Evolutionary conservation across 2,113 vertebrate species (phyloP), one percentile per base, ranked within the genome.

Genomic region (Gallinago paraguaiae): DNA sequence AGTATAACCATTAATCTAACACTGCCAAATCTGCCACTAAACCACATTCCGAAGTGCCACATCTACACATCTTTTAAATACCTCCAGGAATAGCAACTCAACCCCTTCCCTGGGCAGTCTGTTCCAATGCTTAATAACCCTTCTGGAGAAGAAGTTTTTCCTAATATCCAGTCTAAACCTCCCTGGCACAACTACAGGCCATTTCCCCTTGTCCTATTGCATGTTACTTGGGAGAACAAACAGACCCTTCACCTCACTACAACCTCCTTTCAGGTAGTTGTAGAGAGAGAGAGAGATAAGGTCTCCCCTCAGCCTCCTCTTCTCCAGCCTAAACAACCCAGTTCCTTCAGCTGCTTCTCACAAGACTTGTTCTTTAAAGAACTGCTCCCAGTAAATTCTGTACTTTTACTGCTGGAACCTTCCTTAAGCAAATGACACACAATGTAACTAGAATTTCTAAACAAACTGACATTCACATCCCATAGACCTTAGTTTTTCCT

Each of bases 161-260:
- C 5, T 30, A 48, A 65, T 3, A 37, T 17, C 35, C 33, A 17
- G 2, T 35, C 35, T 60, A 41, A 92, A 45, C 22, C 31, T 64
- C 9, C 33, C 8, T 20, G 7, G 27, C 0, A 1, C 31, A 46
- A 64, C 7, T 30, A 43, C 25, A 35, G 10, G 27, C 39, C 6
- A 2, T 37, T 25, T 46, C 33, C 16, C 45, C 68, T 50, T 11
- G 16, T 35, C 12, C 10, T 31, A 3, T 25, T 4, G 0, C 46
- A 10, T 15, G 6, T 63, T 43, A 37, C 13, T 5, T n/a, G 9
- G 19, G 5, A 86, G 31, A 69, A 69, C 37, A 85, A 17, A 75
- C 23, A 1, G 2, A 43, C 9, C 3, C 12, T 8, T 12, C 33
- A 35, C 10, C 8, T 63, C 1, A 0, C n/a, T 69, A 45, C 43